A percentile compares a stretch with the other conserved stretches of the same genome.
phyloP scores from a whole-genome alignment of 2,797 vertebrate genomes.

The Sarcophilus harrisii region DNA sequence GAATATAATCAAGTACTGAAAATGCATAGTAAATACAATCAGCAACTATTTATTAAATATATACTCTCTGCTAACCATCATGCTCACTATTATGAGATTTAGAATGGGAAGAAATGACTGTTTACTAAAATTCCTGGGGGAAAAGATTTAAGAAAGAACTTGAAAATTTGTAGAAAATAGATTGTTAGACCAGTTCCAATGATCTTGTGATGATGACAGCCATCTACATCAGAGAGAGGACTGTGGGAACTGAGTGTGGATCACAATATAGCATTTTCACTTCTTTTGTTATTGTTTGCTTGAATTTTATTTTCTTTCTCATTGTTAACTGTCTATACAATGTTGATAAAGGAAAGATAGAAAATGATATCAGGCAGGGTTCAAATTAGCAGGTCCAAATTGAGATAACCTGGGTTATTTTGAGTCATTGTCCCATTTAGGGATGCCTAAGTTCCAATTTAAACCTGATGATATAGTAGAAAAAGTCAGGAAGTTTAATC shows the following conservation, averaged over 20 bases:
- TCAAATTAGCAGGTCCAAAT: neutral
- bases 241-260: too few relatives aligned
- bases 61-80: neutral
- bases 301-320: too few relatives aligned
- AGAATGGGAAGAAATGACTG: neutral
- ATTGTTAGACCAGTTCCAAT: too few relatives aligned
- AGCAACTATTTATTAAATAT: neutral
- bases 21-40: neutral
- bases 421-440: neutral
- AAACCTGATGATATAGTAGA: neutral
- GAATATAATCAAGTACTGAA: neutral
- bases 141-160: neutral
- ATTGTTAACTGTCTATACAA: neutral
- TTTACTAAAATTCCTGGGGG: neutral
- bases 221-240: too few relatives aligned
- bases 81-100: neutral
- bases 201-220: too few relatives aligned
- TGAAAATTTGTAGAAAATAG: neutral
- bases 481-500: neutral
- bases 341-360: neutral
- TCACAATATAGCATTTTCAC: too few relatives aligned
- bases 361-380: neutral
- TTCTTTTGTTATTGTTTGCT: too few relatives aligned
- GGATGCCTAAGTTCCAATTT: neutral
- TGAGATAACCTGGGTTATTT: neutral